Evolutionary conservation across 2,113 vertebrate species (phyloP), one percentile per base, ranked within the genome.

Genomic region (Tonatia bakeri): DNA sequence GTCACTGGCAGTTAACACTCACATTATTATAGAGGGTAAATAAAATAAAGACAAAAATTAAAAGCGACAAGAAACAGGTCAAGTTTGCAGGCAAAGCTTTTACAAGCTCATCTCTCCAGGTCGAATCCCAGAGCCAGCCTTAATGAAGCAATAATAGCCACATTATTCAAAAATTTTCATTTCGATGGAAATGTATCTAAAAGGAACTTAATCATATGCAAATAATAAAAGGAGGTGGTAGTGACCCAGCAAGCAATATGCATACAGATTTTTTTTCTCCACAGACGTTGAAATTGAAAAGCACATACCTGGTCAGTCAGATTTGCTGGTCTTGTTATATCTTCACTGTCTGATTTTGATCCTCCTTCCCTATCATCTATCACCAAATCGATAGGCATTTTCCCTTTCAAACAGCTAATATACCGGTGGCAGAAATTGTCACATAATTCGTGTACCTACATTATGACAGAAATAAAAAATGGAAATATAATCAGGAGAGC

Each of bases 351-450:
- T 98, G 99, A 99, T 98, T 99, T 99, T 98, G 99, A 99, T 96
- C 99, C 99, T 94, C 99, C 99, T 98, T 99, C 99, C 98, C 99
- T 99, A 98, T 99, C 99, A 98, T 99, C 99, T 98, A 99, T 99
- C 98, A 99, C 99, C 99, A 99, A 98, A 99, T 99, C 99, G 98
- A 99, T 99, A 98, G 99, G 99, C 99, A 99, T 99, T 99, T 99
- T 99, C 97, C 99, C 99, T 98, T 99, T 99, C 99, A 99, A 99
- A 99, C 99, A 99, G 99, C 99, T 99, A 99, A 99, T 99, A 99
- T 99, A 99, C 98, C 99, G 99, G 98, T 99, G 99, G 98, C 99
- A 99, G 99, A 99, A 99, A 99, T 99, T 99, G 99, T 99, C 99
- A 99, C 99, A 99, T 98, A 99, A 98, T 99, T 99, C 99, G 98